phyloP scores from a whole-genome alignment of 2,113 vertebrate species.

The Ascaphus truei region DNA sequence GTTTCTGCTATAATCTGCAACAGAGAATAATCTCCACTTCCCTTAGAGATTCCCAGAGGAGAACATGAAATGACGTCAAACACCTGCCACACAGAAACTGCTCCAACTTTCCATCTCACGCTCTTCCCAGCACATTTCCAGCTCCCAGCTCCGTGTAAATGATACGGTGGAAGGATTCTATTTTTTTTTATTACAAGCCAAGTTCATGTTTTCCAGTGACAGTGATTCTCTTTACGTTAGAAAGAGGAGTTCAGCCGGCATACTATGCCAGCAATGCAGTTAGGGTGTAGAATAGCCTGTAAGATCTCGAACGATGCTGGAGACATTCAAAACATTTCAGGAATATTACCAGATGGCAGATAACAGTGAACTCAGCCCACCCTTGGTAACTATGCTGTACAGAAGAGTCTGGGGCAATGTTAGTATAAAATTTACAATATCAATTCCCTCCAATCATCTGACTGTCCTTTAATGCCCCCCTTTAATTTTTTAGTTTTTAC shows the following conservation, averaged over 20 bases:
- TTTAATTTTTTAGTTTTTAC: no score
- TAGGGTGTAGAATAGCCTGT: neutral
- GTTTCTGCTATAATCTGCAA: neutral
- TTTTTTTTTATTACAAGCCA: constrained; percentile 3
- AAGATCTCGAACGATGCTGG: neutral
- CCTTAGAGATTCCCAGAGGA: constrained; percentile 9
- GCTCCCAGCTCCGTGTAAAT: neutral
- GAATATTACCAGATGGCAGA: neutral
- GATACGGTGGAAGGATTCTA: neutral
- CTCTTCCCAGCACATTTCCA: neutral
- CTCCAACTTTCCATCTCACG: constrained; percentile 17
- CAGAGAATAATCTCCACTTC: constrained; percentile 1
- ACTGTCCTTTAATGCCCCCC: no score
- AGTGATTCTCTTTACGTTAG: neutral
- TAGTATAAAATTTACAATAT: no score
- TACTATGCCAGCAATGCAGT: neutral
- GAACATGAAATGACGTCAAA: constrained; percentile 5
- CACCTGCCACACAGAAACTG: constrained; percentile 7
- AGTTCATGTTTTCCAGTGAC: neutral
- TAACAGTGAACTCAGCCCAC: neutral
- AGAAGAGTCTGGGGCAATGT: neutral
- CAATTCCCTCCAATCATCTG: no score
- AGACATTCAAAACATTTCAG: neutral
- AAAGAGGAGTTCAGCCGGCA: neutral
- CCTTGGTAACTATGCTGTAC: neutral